Base-by-base conservation (phyloP, 2,888 invertebrate genomes). In the Lottia scabra region DNA sequence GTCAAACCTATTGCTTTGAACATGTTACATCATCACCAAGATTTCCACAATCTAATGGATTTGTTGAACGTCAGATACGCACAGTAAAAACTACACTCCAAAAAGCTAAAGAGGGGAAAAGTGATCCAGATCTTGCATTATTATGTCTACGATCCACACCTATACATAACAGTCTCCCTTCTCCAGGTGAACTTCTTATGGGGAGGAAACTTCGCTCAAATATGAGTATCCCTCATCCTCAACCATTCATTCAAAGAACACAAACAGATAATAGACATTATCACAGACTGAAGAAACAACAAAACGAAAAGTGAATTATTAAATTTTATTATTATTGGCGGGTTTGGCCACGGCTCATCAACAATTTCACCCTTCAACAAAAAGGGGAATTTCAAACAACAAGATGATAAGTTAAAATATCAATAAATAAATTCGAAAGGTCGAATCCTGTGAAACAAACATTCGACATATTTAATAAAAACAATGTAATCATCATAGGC, bases 11-110 rank as follows among this genome's bases (percentile, higher is more conserved):
- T 19, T 38, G 27, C 16, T 70, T 72, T 46, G 43, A 56, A 16
- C 72, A 65, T 38, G 23, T 64, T 23, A 65, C 69, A 56, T 65
- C 65, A 63, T 65, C 68, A 15, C 72, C 69, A n/a, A 38, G 43
- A 15, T 70, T 62, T 38, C 69, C 69, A 30, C 46, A 70, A 23
- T 56, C 48, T 16, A 72, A 70, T 65, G 65, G 65, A 27, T 71
- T 71, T 71, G 44, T 46, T 12, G 66, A 71, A 38, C 43, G 71
- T 5, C 30, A 56, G 66, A 62, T 71, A 6, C 38, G 27, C 6
- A 67, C 62, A 26, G 56, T 66, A 15, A 71, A 71, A 44, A 38
- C 13, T 15, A 44, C 23, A 6, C 38, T 71, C 5, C 19, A 10
- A 13, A 67, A 67, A 46, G 30, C 30, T 30, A 30, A 30, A 30